Conservation (phyloP, 1,140 invertebrate species). For the Mamestra configurata region DNA sequence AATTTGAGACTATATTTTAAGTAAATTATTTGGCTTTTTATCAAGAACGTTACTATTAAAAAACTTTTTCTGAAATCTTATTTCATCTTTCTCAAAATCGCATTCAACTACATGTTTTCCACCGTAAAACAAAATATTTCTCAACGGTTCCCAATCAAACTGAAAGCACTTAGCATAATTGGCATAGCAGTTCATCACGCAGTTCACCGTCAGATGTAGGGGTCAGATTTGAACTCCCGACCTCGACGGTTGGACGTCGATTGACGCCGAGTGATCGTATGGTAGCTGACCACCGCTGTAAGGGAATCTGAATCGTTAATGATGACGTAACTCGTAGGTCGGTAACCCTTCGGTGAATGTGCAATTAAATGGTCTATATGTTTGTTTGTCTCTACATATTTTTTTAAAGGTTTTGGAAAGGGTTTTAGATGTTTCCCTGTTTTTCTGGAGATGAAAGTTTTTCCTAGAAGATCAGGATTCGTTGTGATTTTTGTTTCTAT, state of each 20-base stretch:
- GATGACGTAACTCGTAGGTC: neutral
- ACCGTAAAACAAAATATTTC: neutral
- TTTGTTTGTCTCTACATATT: no score
- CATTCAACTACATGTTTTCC: no score
- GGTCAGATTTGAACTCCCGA: slow-evolving; percentile 11
- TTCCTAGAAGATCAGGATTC: no score
- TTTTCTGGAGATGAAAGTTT: no score
- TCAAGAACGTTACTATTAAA: no score
- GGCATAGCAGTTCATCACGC: slow-evolving; percentile 7
- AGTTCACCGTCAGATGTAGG: neutral
- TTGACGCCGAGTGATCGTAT: neutral
- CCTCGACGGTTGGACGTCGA: neutral
- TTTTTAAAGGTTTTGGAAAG: no score
- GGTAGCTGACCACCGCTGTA: slow-evolving; percentile 10
- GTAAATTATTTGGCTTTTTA: no score
- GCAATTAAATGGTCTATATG: no score
- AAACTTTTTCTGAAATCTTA: no score
- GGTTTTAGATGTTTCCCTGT: no score
- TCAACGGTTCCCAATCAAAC: neutral
- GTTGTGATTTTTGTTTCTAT: no score
- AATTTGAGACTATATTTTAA: neutral
- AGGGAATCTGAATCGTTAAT: neutral
- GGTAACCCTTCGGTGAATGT: neutral
- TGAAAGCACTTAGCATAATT: neutral
- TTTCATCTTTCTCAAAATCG: no score